Conservation (phyloP, 2,888 invertebrate genomes). For the Heterodera filipjevi region DNA sequence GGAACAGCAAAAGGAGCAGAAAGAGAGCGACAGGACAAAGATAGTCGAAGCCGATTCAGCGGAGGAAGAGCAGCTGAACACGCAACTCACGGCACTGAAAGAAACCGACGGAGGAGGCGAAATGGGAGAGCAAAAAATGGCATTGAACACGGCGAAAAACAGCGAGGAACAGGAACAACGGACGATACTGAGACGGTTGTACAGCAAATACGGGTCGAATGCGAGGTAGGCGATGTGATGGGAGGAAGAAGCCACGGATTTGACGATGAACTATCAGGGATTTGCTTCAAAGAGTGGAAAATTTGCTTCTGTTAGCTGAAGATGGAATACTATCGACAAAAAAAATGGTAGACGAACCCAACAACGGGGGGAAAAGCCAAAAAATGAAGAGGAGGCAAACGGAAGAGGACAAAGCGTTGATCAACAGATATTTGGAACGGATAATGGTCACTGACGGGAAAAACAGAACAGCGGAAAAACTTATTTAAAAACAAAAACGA, state of each 20-base stretch:
- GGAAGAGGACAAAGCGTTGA: not conserved
- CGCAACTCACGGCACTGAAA: not conserved
- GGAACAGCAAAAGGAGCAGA: not conserved
- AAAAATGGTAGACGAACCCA: not conserved
- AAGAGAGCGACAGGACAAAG: not conserved
- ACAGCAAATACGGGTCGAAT: constrained; percentile 26
- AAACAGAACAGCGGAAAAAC: not conserved
- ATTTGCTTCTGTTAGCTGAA: constrained; percentile 27
- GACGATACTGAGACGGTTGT: constrained; percentile 19
- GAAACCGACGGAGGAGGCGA: not conserved
- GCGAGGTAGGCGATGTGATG: no score
- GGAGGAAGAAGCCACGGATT: no score
- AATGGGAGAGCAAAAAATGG: not conserved
- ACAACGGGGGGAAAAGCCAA: not conserved
- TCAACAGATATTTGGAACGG: not conserved
- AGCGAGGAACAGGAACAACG: constrained; percentile 23
- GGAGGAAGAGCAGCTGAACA: not conserved
- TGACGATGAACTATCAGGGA: no score
- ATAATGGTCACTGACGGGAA: not conserved
- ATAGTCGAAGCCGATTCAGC: not conserved
- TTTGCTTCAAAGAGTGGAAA: constrained; percentile 30
- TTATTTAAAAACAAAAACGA: not conserved
- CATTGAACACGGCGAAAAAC: not conserved
- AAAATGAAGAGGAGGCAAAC: not conserved
- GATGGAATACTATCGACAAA: constrained; percentile 23